Evolutionary conservation across 2,113 vertebrate genomes (phyloP).

Genomic region (Heterochromis multidens): DNA sequence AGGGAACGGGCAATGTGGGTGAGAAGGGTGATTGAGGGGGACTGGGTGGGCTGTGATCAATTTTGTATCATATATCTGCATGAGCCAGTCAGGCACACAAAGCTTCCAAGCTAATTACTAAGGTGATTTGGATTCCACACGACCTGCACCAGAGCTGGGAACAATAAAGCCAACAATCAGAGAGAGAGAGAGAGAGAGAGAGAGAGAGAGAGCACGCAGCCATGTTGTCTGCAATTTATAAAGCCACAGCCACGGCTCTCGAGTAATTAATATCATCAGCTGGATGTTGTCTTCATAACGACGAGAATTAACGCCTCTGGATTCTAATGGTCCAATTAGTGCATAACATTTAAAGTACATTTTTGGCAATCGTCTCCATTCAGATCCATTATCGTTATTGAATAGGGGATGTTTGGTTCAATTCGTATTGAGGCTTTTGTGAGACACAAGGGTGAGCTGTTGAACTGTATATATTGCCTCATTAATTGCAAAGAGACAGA

Average conservation of each 20-base stretch:
- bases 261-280: constrained; percentile 72
- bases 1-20: constrained; percentile 14
- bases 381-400: constrained; percentile 64
- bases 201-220: constrained; percentile 1
- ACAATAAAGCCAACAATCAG: constrained; percentile 70
- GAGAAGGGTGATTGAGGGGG: constrained; percentile 37
- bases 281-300: constrained; percentile 62
- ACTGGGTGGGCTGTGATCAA: constrained; percentile 49
- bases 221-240: constrained; percentile 66
- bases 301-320: constrained; percentile 49
- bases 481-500: constrained; percentile 25
- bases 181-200: constrained; percentile 44
- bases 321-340: constrained; percentile 67
- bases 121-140: constrained; percentile 63
- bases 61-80: constrained; percentile 65
- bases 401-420: constrained; percentile 51
- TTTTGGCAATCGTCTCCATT: constrained; percentile 59
- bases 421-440: constrained; percentile 48
- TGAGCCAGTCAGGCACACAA: constrained; percentile 42
- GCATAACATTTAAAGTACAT: constrained; percentile 58
- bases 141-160: constrained; percentile 58
- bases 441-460: constrained; percentile 37
- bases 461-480: constrained; percentile 20
- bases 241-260: constrained; percentile 44
- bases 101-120: constrained; percentile 73